These are phyloP conservation scores for Nasonia vitripennis DNA, from an alignment of 1,140 invertebrate genomes.

Conservation along the genomic window DNA sequence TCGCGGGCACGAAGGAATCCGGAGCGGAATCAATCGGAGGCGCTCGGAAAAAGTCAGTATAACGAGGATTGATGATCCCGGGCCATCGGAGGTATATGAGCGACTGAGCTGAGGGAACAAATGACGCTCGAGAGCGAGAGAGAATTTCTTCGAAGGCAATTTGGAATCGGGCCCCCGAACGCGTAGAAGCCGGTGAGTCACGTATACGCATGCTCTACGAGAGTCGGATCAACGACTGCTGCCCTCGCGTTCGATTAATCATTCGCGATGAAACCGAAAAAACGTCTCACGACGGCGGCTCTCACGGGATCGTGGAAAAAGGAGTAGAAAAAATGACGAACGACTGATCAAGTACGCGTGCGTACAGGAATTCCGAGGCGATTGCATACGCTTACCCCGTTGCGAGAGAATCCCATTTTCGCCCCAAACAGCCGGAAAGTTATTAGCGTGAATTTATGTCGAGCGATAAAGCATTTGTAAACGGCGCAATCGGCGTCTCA, in stretches of 20 bases:
- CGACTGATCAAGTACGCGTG: conserved; percentile 26
- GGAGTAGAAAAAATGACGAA: conserved; percentile 44
- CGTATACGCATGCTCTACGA: conserved; percentile 1
- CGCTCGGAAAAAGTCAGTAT: conserved; percentile 31
- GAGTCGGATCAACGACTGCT: conserved; percentile 25
- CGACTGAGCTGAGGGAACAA: background rate
- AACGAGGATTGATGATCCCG: conserved; percentile 50
- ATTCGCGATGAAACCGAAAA: conserved; percentile 51
- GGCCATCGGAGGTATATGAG: background rate
- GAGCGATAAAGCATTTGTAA: conserved; percentile 20
- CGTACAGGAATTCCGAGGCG: background rate
- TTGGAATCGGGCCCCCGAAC: background rate
- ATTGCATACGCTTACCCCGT: background rate
- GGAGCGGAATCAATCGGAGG: conserved; percentile 23
- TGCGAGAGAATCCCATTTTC: background rate
- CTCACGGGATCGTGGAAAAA: conserved; percentile 35
- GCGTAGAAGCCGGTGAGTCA: conserved; percentile 33
- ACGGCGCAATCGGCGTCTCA: conserved; percentile 31
- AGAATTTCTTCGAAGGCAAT: conserved; percentile 44
- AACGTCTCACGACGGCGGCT: conserved; percentile 36
- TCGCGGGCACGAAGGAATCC: background rate
- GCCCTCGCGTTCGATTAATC: conserved; percentile 50
- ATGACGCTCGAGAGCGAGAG: background rate
- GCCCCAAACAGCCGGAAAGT: conserved; percentile 24
- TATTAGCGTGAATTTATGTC: conserved; percentile 42